Evolutionary conservation across 2,888 invertebrate species (phyloP), one percentile per base, ranked within the genome.

Genomic region (Sesia bembeciformis): DNA sequence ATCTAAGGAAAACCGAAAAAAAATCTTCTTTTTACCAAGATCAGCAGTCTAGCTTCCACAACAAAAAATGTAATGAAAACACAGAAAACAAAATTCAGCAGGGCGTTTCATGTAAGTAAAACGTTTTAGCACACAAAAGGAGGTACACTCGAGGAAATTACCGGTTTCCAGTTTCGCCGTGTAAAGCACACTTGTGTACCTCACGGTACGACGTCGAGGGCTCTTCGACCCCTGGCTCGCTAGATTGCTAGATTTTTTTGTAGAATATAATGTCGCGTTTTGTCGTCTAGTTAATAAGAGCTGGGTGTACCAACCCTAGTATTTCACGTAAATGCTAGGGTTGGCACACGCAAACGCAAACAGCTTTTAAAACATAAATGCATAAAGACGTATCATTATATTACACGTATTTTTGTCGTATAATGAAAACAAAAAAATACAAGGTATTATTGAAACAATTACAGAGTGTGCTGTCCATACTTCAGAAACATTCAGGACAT

Each of bases 141-240:
- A 62, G 59, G 62, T 59, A 60, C 59, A 63, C 68, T 68, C 55
- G 56, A 61, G 58, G 63, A 68, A 68, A 70, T 70, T 65, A 66
- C 68, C 64, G 63, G 68, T 66, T 65, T 63, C 64, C 63, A 61
- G 63, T 64, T 59, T 58, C 62, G 57, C 56, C 51, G 57, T 54
- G 60, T 59, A 51, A 57, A 60, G 58, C 54, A 61, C 62, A 57
- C 68, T 65, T 58, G 53, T 52, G 61, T 53, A 56, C 58, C 51
- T 57, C 56, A 58, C 59, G 50, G 50, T 50, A 50, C 50, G 7
- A 7, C 50, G 57, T 57, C 54, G 41, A 61, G 61, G 54, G 59
- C 57, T 53, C 61, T 62, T 52, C 54, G 51, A 52, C 52, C 56
- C 53, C 56, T 56, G 54, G 52, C 54, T 57, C 56, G 52, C 52